A percentile compares a stretch with the other conserved stretches of the same genome.
Evolutionary conservation across 2,113 vertebrate species (phyloP).

Genomic region (Apteryx mantelli): DNA sequence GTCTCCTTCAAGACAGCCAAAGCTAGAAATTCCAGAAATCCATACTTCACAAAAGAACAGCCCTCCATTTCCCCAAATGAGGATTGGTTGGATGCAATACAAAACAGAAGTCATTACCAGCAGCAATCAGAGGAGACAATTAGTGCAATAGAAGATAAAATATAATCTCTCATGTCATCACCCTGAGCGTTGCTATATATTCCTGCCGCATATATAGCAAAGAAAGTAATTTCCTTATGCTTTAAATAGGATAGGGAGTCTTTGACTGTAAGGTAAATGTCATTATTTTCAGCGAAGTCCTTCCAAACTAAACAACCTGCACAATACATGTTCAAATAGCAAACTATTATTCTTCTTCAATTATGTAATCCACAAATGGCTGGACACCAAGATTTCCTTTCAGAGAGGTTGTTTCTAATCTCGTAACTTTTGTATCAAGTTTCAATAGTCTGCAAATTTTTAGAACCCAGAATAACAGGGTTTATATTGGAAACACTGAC

Average conservation of each 20-base stretch:
- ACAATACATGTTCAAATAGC: neutral
- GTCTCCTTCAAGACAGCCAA: neutral
- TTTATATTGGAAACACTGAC: neutral
- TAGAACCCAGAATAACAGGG: neutral
- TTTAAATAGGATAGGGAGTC: neutral
- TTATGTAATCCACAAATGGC: neutral
- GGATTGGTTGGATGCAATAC: neutral
- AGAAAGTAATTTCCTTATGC: neutral
- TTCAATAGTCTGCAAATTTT: constrained; percentile 2
- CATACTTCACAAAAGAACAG: neutral
- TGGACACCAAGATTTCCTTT: neutral
- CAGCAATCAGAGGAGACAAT: neutral
- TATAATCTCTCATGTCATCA: neutral
- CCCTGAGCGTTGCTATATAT: neutral
- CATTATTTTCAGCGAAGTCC: neutral
- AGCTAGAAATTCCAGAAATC: neutral
- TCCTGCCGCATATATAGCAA: neutral
- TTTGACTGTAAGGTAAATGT: neutral
- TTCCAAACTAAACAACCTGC: neutral
- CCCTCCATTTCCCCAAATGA: neutral
- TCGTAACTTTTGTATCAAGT: neutral
- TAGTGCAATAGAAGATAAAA: neutral
- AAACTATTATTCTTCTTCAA: neutral
- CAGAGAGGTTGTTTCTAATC: neutral
- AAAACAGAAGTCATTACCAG: neutral